Evolutionary conservation across 2,113 vertebrate species (phyloP).

Genomic region (Sialia sialis): DNA sequence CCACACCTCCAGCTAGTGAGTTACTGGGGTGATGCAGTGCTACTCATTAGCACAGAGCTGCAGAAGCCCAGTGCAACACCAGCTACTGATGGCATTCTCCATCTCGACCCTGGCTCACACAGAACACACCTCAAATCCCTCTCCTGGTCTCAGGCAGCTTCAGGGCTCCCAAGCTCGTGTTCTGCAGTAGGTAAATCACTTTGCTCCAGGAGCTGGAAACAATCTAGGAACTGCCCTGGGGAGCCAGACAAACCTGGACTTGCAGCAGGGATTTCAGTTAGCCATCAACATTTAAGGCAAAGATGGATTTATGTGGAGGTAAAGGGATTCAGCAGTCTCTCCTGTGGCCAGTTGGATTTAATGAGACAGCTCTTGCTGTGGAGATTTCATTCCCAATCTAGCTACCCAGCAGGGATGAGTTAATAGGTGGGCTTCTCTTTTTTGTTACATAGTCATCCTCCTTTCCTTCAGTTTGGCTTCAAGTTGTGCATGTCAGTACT

Average conservation of each 20-base stretch:
- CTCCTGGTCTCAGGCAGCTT: neutral
- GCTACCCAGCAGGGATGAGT: neutral
- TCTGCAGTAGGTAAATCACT: neutral
- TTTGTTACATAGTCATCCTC: neutral
- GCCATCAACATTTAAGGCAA: neutral
- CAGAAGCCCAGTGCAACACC: neutral
- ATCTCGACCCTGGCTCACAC: neutral
- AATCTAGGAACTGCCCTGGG: conserved; percentile 9
- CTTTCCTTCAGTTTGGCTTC: neutral
- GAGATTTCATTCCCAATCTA: conserved; percentile 28
- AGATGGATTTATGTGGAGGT: neutral
- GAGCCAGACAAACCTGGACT: neutral
- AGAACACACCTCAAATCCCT: neutral
- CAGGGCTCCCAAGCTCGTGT: neutral
- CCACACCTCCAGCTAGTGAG: neutral
- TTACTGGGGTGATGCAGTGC: neutral
- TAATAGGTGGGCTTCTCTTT: conserved; percentile 15
- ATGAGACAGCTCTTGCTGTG: conserved; percentile 25
- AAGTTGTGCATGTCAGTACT: neutral
- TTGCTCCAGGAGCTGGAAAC: neutral
- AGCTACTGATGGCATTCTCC: neutral
- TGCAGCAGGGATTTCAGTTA: neutral
- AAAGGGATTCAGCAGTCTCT: conserved; percentile 6
- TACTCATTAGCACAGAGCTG: no score
- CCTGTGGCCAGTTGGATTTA: conserved; percentile 26